Base-by-base conservation (phyloP, 2,888 invertebrate genomes). In the Allacma fusca region DNA sequence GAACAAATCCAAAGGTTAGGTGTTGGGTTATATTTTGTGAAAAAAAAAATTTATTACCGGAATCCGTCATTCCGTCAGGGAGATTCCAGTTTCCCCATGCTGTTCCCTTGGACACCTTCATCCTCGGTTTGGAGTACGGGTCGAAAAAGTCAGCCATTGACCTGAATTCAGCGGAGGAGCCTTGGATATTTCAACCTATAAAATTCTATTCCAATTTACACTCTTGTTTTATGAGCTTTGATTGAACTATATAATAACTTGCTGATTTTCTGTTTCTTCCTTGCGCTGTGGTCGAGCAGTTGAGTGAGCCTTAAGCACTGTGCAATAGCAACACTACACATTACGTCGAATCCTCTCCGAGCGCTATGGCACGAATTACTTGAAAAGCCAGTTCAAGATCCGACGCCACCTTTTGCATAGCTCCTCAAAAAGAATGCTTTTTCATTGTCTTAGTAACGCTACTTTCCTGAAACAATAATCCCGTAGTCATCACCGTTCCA, bases 11-110 rank as follows among this genome's bases (percentile, higher is more conserved):
- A 57, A 28, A 13, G 50, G 50, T 50, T 50, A 50, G 50, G 19
- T 34, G 34, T 34, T 34, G 50, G 50, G n/a, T 9, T 19, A 50
- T 19, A 50, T 19, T 50, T 50, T 50, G n/a, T 19, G 16, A 19
- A 50, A 19, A 50, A 50, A 2, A 72, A 50, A 71, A 19, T 57
- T 59, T 74, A 24, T 65, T 81, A 83, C 83, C 82, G 1, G 69
- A 43, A 16, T 81, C 81, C 24, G 71, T 77, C 0, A 82, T 76
- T 23, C 62, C 74, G n/a, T 81, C 82, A 0, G 83, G 82, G 1
- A 82, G 59, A 62, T 80, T 80, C 81, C 81, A 82, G 1, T 73
- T 65, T 12, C 78, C 75, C 83, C 83, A 83, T 9, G 82, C 68
- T 43, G 80, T 78, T 1, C 81, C 81, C 50, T 72, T 71, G n/a